Evolutionary conservation across 2,888 invertebrate genomes (phyloP).

Genomic region (Drosophila subquinaria): DNA sequence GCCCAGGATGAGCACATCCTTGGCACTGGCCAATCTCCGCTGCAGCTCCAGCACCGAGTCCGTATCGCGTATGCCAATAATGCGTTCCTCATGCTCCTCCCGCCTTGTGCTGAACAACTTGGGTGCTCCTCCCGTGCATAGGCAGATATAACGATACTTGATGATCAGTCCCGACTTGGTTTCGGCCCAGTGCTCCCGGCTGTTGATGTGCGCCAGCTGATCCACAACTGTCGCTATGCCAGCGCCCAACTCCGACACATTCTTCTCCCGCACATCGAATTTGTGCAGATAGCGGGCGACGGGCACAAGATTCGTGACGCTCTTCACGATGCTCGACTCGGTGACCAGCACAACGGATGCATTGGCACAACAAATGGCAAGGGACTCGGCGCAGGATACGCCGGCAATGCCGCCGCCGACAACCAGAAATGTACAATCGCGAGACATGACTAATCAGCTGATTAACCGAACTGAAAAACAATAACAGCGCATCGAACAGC

Average conservation of each 20-base stretch:
- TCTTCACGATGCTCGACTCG: constrained; percentile 94
- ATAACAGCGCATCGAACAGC: constrained; percentile 43
- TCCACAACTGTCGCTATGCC: constrained; percentile 88
- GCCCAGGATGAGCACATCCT: constrained; percentile 93
- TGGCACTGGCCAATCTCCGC: constrained; percentile 89
- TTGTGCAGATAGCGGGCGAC: constrained; percentile 93
- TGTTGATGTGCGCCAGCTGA: constrained; percentile 87
- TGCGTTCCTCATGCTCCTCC: constrained; percentile 82
- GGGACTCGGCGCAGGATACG: constrained; percentile 95
- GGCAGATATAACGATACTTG: constrained; percentile 92
- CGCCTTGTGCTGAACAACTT: constrained; percentile 89
- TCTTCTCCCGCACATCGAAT: constrained; percentile 94
- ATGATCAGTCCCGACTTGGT: constrained; percentile 87
- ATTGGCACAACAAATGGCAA: constrained; percentile 90
- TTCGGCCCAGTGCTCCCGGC: constrained; percentile 86
- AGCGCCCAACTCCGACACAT: constrained; percentile 86
- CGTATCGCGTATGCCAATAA: constrained; percentile 96
- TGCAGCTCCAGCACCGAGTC: constrained; percentile 95
- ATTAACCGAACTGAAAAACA: background rate
- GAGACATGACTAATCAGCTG: constrained; percentile 42
- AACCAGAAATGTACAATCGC: constrained; percentile 89
- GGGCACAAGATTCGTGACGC: constrained; percentile 93
- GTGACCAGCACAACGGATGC: constrained; percentile 91
- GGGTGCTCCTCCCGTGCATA: constrained; percentile 96
- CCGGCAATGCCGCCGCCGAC: constrained; percentile 99